phyloP scores from a whole-genome alignment of 2,797 vertebrate genomes.

The Myiotriccus ornatus region DNA sequence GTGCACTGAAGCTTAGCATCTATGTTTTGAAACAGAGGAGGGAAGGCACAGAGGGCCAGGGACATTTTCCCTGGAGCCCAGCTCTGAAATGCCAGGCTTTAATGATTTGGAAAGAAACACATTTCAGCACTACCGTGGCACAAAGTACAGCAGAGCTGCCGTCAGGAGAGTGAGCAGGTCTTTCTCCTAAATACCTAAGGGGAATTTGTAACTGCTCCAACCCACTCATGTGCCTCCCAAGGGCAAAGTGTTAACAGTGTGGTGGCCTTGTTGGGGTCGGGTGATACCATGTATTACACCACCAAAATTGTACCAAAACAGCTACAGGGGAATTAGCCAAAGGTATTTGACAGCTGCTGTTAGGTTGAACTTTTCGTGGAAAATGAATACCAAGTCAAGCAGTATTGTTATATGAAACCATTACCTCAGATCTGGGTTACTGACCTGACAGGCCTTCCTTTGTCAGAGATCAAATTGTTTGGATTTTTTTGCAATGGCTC shows the following conservation, averaged over 20 bases:
- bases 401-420: conserved; percentile 5
- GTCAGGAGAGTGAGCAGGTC: neutral
- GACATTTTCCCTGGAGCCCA: conserved; percentile 50
- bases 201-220: conserved; percentile 10
- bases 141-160: neutral
- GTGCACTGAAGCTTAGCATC: conserved; percentile 38
- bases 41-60: neutral
- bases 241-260: conserved; percentile 44
- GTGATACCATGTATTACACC: conserved; percentile 35
- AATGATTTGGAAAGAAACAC: conserved; percentile 73
- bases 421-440: neutral
- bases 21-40: conserved; percentile 11
- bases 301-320: conserved; percentile 42
- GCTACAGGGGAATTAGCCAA: conserved; percentile 26
- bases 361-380: conserved; percentile 32
- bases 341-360: conserved; percentile 65
- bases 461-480: neutral
- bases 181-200: conserved; percentile 46
- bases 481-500: neutral
- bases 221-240: conserved; percentile 18
- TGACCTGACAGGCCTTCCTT: conserved; percentile 9
- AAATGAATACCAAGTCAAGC: conserved; percentile 19
- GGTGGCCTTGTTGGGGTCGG: conserved; percentile 21
- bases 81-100: conserved; percentile 60
- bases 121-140: conserved; percentile 40